Evolutionary conservation across 2,888 invertebrate species (phyloP).

Genomic region (Tryphoninae sp.): DNA sequence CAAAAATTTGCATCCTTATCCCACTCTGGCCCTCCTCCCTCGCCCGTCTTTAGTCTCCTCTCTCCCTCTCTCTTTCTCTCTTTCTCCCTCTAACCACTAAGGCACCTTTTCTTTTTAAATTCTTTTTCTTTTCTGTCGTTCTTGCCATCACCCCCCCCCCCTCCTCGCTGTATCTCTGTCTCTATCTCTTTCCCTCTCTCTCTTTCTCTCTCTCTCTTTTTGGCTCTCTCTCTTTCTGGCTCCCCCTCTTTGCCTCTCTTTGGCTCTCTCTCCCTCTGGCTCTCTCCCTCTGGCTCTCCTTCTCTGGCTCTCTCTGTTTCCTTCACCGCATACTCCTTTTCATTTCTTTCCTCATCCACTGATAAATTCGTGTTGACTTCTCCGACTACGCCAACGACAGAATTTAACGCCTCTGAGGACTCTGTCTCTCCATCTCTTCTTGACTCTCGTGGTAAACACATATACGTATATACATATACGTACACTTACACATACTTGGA

Average conservation of each 20-base stretch:
- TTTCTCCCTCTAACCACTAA: conserved; percentile 8
- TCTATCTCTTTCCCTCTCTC: neutral
- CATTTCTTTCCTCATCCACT: conserved; percentile 45
- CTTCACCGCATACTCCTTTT: neutral
- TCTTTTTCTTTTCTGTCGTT: conserved; percentile 11
- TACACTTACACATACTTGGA: neutral
- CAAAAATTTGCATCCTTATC: no score
- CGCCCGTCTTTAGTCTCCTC: no score
- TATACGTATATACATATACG: neutral
- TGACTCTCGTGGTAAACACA: neutral
- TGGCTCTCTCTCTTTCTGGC: neutral
- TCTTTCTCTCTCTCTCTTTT: neutral
- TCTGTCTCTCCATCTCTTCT: no score
- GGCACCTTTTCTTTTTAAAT: neutral
- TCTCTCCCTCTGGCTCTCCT: neutral
- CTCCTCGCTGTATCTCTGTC: no score
- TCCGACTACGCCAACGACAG: conserved; percentile 19
- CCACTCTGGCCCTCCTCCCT: no score
- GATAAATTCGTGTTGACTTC: conserved; percentile 44
- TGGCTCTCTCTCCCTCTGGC: neutral
- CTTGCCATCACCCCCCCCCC: neutral
- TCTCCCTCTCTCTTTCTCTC: no score
- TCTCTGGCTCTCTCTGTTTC: neutral
- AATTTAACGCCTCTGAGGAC: conserved; percentile 28
- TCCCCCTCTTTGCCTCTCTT: neutral